Percentiles rank a stretch among this genome's conserved stretches.
Evolutionary conservation across 2,888 invertebrate species (phyloP).

Genomic region (Amaurobius ferox): DNA sequence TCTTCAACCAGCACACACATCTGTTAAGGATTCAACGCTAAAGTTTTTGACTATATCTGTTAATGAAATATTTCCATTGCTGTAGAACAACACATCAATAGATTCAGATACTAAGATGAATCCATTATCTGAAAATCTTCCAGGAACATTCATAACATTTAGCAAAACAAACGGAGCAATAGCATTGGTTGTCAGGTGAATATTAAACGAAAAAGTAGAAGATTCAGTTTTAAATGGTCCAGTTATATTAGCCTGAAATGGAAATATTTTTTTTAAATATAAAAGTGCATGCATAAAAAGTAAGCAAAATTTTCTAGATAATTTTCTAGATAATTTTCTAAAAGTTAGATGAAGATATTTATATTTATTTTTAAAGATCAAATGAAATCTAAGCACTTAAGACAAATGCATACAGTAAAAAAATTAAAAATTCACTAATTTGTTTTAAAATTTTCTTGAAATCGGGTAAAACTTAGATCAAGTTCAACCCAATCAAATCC

Average conservation of each 20-base stretch:
- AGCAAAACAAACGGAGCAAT: conserved; percentile 83
- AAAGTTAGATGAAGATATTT: no score
- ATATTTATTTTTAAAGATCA: no score
- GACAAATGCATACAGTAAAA: no score
- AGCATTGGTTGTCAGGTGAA: conserved; percentile 74
- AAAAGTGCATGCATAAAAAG: no score
- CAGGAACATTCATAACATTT: conserved; percentile 78
- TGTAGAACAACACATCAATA: conserved; percentile 22
- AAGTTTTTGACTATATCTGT: conserved; percentile 13
- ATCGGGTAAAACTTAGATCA: no score
- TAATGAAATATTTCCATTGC: background rate
- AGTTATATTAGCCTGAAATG: conserved; percentile 74
- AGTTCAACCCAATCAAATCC: no score
- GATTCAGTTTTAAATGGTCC: conserved; percentile 40
- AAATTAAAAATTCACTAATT: no score
- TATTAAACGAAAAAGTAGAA: conserved; percentile 39
- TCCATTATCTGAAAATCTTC: conserved; percentile 87
- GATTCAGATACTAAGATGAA: conserved; percentile 78
- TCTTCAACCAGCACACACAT: conserved; percentile 28
- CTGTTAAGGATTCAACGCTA: conserved; percentile 24
- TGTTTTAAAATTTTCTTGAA: no score
- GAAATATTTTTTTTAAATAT: no score
- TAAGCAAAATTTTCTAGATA: no score
- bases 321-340: no score
- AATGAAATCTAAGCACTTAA: no score